Percentiles rank a stretch among this genome's conserved stretches.
Conservation (phyloP, 1,140 invertebrate genomes). For the Drosophila tristis region DNA sequence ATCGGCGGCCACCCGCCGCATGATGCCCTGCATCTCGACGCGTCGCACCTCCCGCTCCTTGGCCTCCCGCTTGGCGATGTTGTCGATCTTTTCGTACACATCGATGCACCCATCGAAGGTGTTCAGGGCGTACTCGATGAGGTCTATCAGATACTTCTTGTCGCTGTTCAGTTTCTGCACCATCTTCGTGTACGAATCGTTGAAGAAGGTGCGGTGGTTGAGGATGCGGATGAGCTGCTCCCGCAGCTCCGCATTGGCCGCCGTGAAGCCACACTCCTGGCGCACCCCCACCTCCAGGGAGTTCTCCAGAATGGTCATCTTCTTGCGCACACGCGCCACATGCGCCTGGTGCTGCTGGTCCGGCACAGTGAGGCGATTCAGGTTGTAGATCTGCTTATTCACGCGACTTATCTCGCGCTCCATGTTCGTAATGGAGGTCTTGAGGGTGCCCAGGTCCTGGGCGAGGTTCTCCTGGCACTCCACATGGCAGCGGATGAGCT, state of each 20-base stretch:
- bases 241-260: slow-evolving; percentile 61
- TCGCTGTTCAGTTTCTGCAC: slow-evolving; percentile 74
- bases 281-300: slow-evolving; percentile 66
- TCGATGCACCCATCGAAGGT: slow-evolving; percentile 73
- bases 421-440: slow-evolving; percentile 67
- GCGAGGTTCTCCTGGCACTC: slow-evolving; percentile 70
- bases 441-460: slow-evolving; percentile 56
- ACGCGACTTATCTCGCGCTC: slow-evolving; percentile 68
- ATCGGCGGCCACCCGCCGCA: slow-evolving; percentile 75
- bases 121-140: slow-evolving; percentile 70
- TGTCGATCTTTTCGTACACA: slow-evolving; percentile 72
- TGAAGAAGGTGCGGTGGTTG: slow-evolving; percentile 70
- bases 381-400: slow-evolving; percentile 64
- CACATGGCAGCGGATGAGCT: slow-evolving; percentile 68
- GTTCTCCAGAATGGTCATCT: slow-evolving; percentile 70
- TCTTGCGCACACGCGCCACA: slow-evolving; percentile 51
- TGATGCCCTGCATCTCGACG: slow-evolving; percentile 72
- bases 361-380: slow-evolving; percentile 64
- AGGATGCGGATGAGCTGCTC: slow-evolving; percentile 70
- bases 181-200: slow-evolving; percentile 69
- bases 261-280: slow-evolving; percentile 69
- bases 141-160: slow-evolving; percentile 73
- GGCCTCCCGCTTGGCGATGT: slow-evolving; percentile 56
- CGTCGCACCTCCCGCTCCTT: slow-evolving; percentile 64
- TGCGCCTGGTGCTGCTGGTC: slow-evolving; percentile 66